phyloP scores from a whole-genome alignment of 2,113 vertebrate genomes.

The Tinamus guttatus region DNA sequence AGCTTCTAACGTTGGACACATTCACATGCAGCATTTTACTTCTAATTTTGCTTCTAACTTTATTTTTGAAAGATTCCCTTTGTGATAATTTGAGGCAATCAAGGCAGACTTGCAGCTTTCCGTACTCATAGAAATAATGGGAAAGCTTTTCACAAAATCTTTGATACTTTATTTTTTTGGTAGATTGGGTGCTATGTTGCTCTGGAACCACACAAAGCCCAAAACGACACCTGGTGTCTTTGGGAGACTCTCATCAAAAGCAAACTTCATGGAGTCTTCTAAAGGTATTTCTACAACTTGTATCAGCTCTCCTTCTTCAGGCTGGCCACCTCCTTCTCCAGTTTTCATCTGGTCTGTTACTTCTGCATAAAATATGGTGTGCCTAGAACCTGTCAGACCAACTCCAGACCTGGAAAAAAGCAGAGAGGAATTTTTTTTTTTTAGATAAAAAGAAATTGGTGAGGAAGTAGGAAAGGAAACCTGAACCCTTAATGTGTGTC shows the following conservation, averaged over 20 bases:
- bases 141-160: background rate
- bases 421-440: background rate
- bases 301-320: conserved; percentile 88
- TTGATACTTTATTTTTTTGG: background rate
- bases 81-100: background rate
- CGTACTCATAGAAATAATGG: background rate
- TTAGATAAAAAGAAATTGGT: background rate
- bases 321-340: conserved; percentile 83
- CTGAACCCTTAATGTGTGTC: background rate
- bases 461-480: background rate
- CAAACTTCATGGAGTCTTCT: conserved; percentile 89
- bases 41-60: background rate
- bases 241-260: conserved; percentile 85
- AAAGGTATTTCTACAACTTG: conserved; percentile 90
- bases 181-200: conserved; percentile 84
- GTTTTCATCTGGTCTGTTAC: conserved; percentile 87
- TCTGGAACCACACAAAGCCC: conserved; percentile 92
- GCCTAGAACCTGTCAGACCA: conserved; percentile 86
- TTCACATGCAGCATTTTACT: background rate
- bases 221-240: conserved; percentile 91
- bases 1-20: background rate
- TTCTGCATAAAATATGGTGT: conserved; percentile 91
- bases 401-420: conserved; percentile 83
- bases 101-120: background rate
- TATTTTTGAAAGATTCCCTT: background rate